Evolutionary conservation across 1,140 invertebrate genomes (phyloP).

Genomic region (Heterodera carotae): DNA sequence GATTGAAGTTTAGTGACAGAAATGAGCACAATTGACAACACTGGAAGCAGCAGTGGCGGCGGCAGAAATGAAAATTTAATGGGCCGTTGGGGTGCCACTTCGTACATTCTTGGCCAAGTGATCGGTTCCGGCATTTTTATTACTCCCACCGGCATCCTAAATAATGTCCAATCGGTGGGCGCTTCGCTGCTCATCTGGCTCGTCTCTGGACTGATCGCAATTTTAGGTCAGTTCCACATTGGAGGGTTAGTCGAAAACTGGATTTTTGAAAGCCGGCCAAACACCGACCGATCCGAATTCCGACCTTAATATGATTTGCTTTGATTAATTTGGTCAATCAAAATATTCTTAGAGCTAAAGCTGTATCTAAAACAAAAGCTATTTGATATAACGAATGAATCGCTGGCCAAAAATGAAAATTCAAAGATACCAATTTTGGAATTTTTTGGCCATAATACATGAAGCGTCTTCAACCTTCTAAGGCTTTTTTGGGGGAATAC

Average conservation of each 20-base stretch:
- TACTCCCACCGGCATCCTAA: constrained; percentile 39
- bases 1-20: too few species aligned
- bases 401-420: too few species aligned
- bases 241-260: too few species aligned
- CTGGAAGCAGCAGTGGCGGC: background rate
- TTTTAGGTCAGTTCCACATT: constrained; percentile 43
- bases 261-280: too few species aligned
- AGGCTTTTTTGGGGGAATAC: too few species aligned
- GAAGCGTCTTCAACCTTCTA: too few species aligned
- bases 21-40: background rate
- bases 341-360: too few species aligned
- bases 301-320: too few species aligned
- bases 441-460: background rate
- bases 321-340: too few species aligned
- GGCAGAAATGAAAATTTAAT: constrained; percentile 33
- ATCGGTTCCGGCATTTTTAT: constrained; percentile 45
- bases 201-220: constrained; percentile 46
- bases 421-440: background rate
- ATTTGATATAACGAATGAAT: too few species aligned
- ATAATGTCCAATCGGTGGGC: constrained; percentile 41
- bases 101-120: constrained; percentile 37
- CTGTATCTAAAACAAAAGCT: too few species aligned
- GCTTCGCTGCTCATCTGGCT: constrained; percentile 47
- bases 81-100: constrained; percentile 39
- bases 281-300: too few species aligned